Conservation (phyloP, 2,797 vertebrate species). For the Hemibagrus guttatus region DNA sequence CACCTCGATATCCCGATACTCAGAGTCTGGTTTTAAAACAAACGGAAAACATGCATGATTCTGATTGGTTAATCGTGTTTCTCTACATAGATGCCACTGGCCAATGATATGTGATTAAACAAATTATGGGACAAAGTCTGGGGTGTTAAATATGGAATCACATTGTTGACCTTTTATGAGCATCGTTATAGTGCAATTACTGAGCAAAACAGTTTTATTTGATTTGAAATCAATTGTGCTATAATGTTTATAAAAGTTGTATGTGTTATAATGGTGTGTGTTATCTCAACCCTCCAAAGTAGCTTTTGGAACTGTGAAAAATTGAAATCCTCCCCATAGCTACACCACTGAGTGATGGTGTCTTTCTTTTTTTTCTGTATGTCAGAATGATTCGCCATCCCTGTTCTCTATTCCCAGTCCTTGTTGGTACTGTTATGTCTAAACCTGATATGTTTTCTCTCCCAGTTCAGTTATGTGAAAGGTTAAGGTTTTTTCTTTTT, state of each 20-base stretch:
- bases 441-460: constrained; percentile 22
- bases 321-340: not conserved
- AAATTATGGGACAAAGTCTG: not conserved
- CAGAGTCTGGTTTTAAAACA: constrained; percentile 1
- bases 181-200: no score
- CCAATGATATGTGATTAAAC: not conserved
- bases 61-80: not conserved
- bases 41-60: not conserved
- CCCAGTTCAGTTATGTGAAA: not conserved
- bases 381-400: not conserved
- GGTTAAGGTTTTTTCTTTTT: not conserved
- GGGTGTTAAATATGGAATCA: not conserved
- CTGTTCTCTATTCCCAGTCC: not conserved
- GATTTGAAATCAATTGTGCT: not conserved
- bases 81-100: no score
- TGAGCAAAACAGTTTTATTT: not conserved
- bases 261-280: not conserved
- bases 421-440: not conserved
- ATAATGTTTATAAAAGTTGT: not conserved
- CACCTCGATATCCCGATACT: not conserved
- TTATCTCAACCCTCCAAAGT: not conserved
- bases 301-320: not conserved
- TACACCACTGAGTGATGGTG: not conserved
- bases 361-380: not conserved
- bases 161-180: not conserved